These are phyloP conservation scores for Urocitellus parryii DNA, from an alignment of 2,113 vertebrate species.

Conservation along the genomic window DNA sequence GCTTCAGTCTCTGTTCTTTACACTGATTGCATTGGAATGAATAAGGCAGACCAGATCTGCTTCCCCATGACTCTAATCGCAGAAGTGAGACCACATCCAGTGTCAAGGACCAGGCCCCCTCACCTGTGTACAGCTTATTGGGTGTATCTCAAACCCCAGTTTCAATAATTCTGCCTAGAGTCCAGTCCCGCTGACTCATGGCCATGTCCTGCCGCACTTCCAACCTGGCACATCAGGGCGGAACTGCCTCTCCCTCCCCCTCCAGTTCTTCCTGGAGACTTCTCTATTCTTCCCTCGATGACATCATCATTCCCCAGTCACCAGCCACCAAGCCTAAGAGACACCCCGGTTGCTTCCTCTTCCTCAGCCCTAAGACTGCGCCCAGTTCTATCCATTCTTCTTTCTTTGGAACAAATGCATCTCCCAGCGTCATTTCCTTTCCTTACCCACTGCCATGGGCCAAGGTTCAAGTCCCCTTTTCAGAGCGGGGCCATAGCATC, in stretches of 20 bases:
- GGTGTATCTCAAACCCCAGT: background rate
- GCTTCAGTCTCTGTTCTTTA: background rate
- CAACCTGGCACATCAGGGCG: background rate
- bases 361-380: background rate
- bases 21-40: background rate
- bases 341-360: background rate
- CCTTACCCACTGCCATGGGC: background rate
- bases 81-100: background rate
- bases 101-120: background rate
- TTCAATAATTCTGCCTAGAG: background rate
- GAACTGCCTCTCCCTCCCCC: background rate
- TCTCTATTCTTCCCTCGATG: background rate
- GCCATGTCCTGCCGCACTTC: background rate
- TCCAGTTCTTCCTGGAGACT: background rate
- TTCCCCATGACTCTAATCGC: background rate
- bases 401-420: constrained; percentile 13
- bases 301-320: background rate
- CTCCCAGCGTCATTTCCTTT: constrained; percentile 8
- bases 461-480: background rate
- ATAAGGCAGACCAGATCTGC: background rate
- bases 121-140: background rate
- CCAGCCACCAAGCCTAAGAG: background rate
- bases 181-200: background rate
- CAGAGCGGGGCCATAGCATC: background rate
- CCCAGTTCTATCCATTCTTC: background rate